Base-by-base conservation (phyloP, 2,113 vertebrate species). In the Atherinomorus stipes region DNA sequence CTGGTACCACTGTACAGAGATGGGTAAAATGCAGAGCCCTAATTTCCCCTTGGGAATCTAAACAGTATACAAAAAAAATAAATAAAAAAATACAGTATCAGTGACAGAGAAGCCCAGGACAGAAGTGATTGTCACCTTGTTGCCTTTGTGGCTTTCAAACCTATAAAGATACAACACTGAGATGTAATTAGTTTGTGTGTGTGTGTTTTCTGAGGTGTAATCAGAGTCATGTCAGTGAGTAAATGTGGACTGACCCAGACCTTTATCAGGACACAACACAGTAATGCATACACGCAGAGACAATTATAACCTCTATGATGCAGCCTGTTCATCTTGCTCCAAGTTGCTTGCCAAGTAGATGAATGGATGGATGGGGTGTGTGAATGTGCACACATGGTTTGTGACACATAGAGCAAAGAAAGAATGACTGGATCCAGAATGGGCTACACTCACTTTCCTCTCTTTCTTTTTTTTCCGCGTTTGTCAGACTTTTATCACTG, bases 161-260 rank as follows among this genome's bases (percentile, higher is more conserved):
- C 74, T 56, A 42, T 37, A 40, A 40, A 75, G 74, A 85, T 64
- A 78, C 52, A 74, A 57, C 67, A 76, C 31, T 71, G 40, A 68
- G 42, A 58, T 28, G 67, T 76, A 37, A 84, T 65, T 57, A 68
- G 67, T 57, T 64, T 31, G 40, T 73, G 52, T 49, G 28, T 31
- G 4, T 34, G 31, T 34, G 31, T 26, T 58, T 49, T n/a, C n/a
- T n/a, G 28, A 22, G 31, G 53, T 84, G 68, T 83, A 78, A 71
- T 80, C 78, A 83, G 44, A 81, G 62, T 76, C 80, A 74, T 73
- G 67, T 78, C 74, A 81, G 66, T 85, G 80, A 78, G 74, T 78
- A 81, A 85, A 85, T 85, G 86, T 78, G 67, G 62, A 70, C 19
- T 75, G 74, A 85, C 71, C 77, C 65, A 65, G 58, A 66, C 69